phyloP scores from a whole-genome alignment of 2,113 vertebrate genomes.

The Lampris megalopsis region DNA sequence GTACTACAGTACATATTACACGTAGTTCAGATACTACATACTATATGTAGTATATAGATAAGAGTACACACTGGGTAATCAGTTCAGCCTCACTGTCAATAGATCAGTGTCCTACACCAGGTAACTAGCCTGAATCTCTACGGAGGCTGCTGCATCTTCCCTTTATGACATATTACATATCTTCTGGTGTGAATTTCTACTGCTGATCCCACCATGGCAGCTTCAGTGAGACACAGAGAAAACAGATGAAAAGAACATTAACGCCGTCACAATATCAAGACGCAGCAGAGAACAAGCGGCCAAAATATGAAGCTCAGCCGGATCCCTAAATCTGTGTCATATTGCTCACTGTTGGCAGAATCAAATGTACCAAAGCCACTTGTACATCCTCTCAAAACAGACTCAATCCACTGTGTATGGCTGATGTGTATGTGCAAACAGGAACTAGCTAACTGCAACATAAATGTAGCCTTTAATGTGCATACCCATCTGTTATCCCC shows the following conservation, averaged over 20 bases:
- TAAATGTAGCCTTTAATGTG: no score
- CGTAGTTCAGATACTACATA: neutral
- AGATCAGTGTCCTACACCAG: conserved; percentile 46
- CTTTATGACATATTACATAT: conserved; percentile 22
- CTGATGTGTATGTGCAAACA: no score
- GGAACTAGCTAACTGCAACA: no score
- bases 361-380: no score
- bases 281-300: no score
- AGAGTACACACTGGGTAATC: conserved; percentile 47
- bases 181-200: conserved; percentile 16
- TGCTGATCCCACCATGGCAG: conserved; percentile 9
- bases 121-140: conserved; percentile 51
- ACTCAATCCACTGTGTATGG: no score
- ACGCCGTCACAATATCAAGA: neutral
- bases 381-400: no score
- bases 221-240: conserved; percentile 22
- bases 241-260: conserved; percentile 20
- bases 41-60: neutral
- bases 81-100: conserved; percentile 52
- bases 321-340: no score
- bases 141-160: neutral
- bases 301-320: neutral
- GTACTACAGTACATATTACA: no score
- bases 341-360: no score
- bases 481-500: no score